phyloP scores from a whole-genome alignment of 2,888 invertebrate species.

The Lamellibrachia satsuma region DNA sequence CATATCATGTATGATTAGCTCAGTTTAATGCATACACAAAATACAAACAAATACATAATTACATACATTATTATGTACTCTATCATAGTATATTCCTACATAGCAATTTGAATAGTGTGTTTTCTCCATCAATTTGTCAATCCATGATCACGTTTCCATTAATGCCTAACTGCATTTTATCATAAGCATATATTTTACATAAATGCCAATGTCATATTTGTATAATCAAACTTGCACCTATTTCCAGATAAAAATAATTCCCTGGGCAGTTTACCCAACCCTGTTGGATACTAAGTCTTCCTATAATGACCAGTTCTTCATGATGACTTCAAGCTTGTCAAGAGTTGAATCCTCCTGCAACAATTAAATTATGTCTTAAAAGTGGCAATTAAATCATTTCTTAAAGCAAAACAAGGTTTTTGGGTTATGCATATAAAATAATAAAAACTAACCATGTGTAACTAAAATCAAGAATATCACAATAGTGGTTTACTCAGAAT shows the following conservation, averaged over 20 bases:
- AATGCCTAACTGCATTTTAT: background rate
- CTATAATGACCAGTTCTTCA: slow-evolving; percentile 51
- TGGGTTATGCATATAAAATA: too few species aligned
- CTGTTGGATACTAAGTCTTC: background rate
- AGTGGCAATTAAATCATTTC: background rate
- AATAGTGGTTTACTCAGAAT: too few species aligned
- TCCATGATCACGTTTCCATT: background rate
- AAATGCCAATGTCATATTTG: too few species aligned
- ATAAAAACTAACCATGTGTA: too few species aligned
- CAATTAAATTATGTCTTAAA: background rate
- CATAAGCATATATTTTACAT: background rate
- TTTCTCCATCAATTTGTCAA: background rate
- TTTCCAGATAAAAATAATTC: background rate
- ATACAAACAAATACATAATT: background rate
- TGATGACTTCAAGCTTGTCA: slow-evolving; percentile 59
- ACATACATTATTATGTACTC: background rate
- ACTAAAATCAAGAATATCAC: too few species aligned
- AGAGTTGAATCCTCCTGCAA: slow-evolving; percentile 63
- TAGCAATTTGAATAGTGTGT: background rate
- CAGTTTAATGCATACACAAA: background rate
- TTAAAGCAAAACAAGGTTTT: too few species aligned
- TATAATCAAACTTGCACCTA: too few species aligned
- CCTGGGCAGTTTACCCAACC: background rate
- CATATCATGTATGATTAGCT: background rate
- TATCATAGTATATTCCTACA: too few species aligned